These are phyloP conservation scores for Encarsia formosa DNA, from an alignment of 2,888 invertebrate species.

Conservation along the genomic window DNA sequence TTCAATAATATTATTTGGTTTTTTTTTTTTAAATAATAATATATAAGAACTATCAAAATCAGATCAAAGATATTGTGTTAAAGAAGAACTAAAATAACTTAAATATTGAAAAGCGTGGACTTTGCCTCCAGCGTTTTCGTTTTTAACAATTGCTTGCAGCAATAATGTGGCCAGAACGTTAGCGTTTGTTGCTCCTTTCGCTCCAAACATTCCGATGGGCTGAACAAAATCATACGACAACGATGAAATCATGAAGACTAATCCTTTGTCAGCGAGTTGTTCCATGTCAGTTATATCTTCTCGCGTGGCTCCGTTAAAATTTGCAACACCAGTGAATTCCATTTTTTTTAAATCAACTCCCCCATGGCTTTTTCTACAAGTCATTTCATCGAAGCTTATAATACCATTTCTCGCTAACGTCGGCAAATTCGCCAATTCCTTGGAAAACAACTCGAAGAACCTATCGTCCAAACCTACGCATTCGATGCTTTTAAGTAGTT, in stretches of 20 bases:
- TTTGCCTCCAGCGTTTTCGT: slow-evolving; percentile 10
- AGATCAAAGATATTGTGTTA: slow-evolving; percentile 17
- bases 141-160: slow-evolving; percentile 5
- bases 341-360: background rate
- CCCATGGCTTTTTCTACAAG: background rate
- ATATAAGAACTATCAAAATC: too few relatives aligned
- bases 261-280: background rate
- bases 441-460: background rate
- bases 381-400: background rate
- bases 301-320: background rate
- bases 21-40: too few relatives aligned
- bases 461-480: background rate
- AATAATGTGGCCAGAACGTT: slow-evolving; percentile 1
- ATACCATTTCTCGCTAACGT: background rate
- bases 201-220: slow-evolving; percentile 23
- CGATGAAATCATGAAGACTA: slow-evolving; percentile 24
- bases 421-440: background rate
- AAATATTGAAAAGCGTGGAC: slow-evolving; percentile 17
- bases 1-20: too few relatives aligned
- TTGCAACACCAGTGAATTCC: background rate
- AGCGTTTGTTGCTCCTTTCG: slow-evolving; percentile 14
- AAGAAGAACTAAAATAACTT: background rate
- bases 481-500: background rate
- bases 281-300: background rate
- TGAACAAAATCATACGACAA: slow-evolving; percentile 16